Base-by-base conservation (phyloP, 2,888 invertebrate species). In the Theretra japonica region DNA sequence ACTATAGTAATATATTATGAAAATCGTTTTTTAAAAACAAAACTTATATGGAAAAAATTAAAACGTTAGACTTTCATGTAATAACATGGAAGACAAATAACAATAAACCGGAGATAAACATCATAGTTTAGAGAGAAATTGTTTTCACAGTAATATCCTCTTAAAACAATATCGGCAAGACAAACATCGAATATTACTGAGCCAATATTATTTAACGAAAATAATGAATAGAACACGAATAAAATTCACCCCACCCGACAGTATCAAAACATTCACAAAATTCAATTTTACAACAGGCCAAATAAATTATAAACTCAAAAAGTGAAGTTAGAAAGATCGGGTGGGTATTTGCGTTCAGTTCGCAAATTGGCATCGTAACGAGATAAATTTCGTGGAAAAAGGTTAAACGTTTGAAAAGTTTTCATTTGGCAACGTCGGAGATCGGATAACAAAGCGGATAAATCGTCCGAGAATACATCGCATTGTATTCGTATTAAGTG, bases 401-500 rank as follows among this genome's bases (percentile, higher is more conserved):
- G 76, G 75, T 79, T 83, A 82, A 85, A 81, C 82, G 82, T 82
- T 82, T 82, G 75, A 80, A 82, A 83, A 82, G 82, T 86, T 86
- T 86, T 83, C 80, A 82, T 81, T 82, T 83, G 82, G 78, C 83
- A 80, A 79, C 79, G 78, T 77, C 73, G 77, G 77, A 77, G 75
- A 78, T 81, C 82, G 78, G 79, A 81, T 82, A 83, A 87, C 85
- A 85, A 88, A 84, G 86, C 80, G 82, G 82, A 85, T 88, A 89
- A 88, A 89, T 88, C 86, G 87, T 80, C 80, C 79, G 85, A 81
- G 82, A 83, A 83, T 81, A 80, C 83, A 83, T 80, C 82, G 88
- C 88, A 89, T 89, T 89, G 89, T 90, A 86, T 82, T 82, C 86
- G 86, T 86, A 90, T 88, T 89, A 89, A 84, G 86, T 85, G 88